Percentiles rank a stretch among this genome's conserved stretches.
Conservation (phyloP, 2,113 vertebrate species). For the Xenotilapia longispinis region DNA sequence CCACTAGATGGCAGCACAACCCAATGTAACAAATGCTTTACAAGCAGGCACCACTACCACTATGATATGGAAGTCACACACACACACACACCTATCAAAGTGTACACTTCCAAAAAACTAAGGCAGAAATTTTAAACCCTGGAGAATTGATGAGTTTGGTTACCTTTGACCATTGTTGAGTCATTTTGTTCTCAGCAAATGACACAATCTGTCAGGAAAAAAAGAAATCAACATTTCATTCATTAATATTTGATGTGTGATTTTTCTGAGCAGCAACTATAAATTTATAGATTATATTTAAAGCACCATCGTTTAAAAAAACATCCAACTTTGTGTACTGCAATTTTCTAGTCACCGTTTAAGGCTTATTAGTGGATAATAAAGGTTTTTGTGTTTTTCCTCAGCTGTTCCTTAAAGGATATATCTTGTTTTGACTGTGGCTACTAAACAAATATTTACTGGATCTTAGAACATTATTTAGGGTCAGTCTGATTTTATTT, state of each 20-base stretch:
- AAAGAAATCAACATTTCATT: background rate
- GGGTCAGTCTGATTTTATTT: background rate
- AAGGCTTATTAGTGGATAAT: background rate
- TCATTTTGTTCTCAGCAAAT: background rate
- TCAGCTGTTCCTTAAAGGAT: background rate
- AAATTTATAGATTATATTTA: background rate
- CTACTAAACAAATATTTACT: background rate
- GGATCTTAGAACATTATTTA: background rate
- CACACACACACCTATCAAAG: background rate
- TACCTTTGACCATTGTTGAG: background rate
- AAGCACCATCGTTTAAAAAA: background rate
- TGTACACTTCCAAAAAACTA: background rate
- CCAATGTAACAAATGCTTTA: background rate
- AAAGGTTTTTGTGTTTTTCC: background rate
- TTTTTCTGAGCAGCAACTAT: background rate
- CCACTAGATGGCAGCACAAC: conserved; percentile 59
- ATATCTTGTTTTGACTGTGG: background rate
- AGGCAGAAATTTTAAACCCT: background rate
- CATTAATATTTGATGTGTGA: background rate
- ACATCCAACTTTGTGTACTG: background rate
- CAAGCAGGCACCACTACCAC: background rate
- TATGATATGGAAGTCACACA: background rate
- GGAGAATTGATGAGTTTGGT: background rate
- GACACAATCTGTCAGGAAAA: background rate
- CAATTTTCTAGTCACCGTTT: background rate